A percentile compares a stretch with the other conserved stretches of the same genome.
Evolutionary conservation across 2,113 vertebrate genomes (phyloP).

Genomic region (Elaphurus davidianus): DNA sequence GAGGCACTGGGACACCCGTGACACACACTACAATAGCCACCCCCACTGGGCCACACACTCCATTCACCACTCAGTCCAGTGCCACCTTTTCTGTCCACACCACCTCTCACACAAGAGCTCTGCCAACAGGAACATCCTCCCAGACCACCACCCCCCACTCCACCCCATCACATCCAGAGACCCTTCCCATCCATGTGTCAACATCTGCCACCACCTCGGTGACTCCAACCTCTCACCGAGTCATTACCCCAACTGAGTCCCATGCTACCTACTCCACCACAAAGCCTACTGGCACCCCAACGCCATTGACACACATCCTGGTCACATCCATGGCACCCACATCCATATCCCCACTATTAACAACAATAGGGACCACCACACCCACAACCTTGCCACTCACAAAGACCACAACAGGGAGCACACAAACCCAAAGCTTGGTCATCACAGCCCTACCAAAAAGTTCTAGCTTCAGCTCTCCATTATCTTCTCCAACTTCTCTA

Average conservation of each 20-base stretch:
- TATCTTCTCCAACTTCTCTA: rapidly evolving
- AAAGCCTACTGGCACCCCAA: rapidly evolving
- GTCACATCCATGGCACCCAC: rapidly evolving
- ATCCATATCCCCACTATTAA: rapidly evolving
- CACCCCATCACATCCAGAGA: rapidly evolving
- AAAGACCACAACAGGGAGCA: background rate
- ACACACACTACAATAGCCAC: background rate
- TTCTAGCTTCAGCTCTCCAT: rapidly evolving
- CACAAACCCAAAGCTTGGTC: background rate
- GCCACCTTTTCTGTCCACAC: rapidly evolving
- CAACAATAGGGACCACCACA: rapidly evolving
- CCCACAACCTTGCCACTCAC: background rate
- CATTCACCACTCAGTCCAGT: rapidly evolving
- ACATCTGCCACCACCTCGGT: background rate
- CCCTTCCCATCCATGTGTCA: rapidly evolving
- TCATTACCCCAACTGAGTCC: rapidly evolving
- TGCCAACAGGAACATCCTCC: rapidly evolving
- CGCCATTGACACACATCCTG: rapidly evolving
- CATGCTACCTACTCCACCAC: rapidly evolving
- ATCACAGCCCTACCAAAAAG: background rate
- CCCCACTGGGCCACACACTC: rapidly evolving
- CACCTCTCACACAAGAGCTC: rapidly evolving
- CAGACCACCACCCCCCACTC: rapidly evolving
- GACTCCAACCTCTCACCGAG: rapidly evolving
- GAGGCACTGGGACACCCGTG: rapidly evolving